Percentiles rank a stretch among this genome's conserved stretches.
These are phyloP conservation scores for Acrocephalus arundinaceus DNA, from an alignment of 2,113 vertebrate genomes.

Conservation along the genomic window DNA sequence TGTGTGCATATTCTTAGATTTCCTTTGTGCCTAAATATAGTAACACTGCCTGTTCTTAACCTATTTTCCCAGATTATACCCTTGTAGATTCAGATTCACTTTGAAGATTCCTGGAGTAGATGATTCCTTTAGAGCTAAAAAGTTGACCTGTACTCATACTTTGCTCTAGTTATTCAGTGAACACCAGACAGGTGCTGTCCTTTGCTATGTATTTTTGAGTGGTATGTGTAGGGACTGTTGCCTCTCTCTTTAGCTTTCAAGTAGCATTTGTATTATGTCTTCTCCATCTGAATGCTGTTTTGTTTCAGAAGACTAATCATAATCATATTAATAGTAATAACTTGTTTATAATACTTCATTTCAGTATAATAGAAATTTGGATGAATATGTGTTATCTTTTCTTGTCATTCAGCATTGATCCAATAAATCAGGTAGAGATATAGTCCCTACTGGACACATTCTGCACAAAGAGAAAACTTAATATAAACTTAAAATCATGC, in stretches of 20 bases:
- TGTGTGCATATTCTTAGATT: slow-evolving; percentile 30
- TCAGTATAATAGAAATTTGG: not conserved
- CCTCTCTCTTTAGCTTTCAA: not conserved
- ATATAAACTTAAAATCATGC: not conserved
- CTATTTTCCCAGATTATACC: slow-evolving; percentile 33
- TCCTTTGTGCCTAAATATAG: slow-evolving; percentile 34
- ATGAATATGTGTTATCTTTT: not conserved
- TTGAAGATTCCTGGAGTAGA: slow-evolving; percentile 36
- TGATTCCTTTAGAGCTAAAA: not conserved
- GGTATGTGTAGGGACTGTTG: not conserved
- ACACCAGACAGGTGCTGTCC: not conserved
- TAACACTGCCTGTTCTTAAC: slow-evolving; percentile 27
- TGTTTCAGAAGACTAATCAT: not conserved
- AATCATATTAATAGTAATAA: not conserved
- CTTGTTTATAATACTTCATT: not conserved
- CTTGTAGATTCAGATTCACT: slow-evolving; percentile 30
- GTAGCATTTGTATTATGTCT: not conserved
- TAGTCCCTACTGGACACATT: not conserved
- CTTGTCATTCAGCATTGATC: not conserved
- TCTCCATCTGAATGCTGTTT: not conserved
- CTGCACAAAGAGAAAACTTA: not conserved
- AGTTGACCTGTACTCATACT: not conserved
- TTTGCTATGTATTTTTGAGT: not conserved
- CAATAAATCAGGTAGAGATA: not conserved
- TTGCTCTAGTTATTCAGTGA: not conserved